Base-by-base conservation (phyloP, 2,888 invertebrate species). In the Acleris cristana region DNA sequence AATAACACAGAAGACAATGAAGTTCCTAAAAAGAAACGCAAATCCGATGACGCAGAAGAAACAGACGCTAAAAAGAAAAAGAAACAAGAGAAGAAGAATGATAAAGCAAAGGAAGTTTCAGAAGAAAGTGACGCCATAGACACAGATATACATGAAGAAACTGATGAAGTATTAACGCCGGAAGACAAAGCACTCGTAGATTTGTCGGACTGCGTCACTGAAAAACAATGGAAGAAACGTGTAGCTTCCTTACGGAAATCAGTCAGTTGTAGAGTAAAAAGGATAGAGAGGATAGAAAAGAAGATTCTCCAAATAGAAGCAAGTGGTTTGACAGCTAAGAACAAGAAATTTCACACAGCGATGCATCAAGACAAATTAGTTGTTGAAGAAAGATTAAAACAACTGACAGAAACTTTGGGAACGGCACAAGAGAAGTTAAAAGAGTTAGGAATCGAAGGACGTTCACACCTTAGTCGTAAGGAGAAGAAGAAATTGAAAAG, bases 61-160 rank as follows among this genome's bases (percentile, higher is more conserved):
- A 40, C 64, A 16, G 64, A 58, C 2, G 18, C 3, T 7, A 70
- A 69, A 45, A 34, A 57, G 61, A 70, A 59, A 57, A 55, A 72
- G 53, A 70, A 72, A 72, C 64, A 74, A 57, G 53, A 52, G 63
- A 71, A 72, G 63, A 66, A 73, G 58, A 64, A 69, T 55, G 64
- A 71, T 60, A 73, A 51, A 57, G 30, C 26, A 10, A 58, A 16
- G 62, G 63, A 59, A 58, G 55, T 63, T 4, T 81, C 82, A 59
- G 85, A 87, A 74, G 87, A 89, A 61, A 91, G 88, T 64, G 89
- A 90, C 52, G 83, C 81, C 0, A 88, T 89, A 67, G 89, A 90
- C 57, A 85, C 87, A 21, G 88, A 90, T 26, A 66, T 86, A 14
- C 71, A 83, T 10, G 86, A 88, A 63, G 85, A 86, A n/a, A 76